Conservation (phyloP, 2,113 vertebrate genomes). For the Dendropsophus ebraccatus region DNA sequence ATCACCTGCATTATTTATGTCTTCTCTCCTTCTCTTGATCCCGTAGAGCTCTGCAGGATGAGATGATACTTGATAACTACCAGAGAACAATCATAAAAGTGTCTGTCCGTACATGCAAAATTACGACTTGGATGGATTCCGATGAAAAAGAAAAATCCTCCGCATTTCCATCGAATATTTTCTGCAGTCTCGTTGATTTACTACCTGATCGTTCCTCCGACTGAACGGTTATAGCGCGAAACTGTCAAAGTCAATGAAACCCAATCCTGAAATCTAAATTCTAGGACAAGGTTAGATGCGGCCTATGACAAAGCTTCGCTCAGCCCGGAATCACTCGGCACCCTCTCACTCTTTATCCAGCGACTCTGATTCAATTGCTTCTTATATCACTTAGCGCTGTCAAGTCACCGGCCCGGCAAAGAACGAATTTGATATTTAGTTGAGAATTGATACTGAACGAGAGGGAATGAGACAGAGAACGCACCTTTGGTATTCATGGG, state of each 20-base stretch:
- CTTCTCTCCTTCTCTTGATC: not conserved
- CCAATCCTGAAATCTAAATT: not conserved
- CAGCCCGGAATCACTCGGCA: not conserved
- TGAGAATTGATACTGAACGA: constrained; percentile 22
- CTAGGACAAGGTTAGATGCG: not conserved
- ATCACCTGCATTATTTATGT: not conserved
- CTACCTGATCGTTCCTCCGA: not conserved
- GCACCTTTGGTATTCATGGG: constrained; percentile 21
- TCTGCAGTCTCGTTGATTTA: not conserved
- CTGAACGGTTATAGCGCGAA: not conserved
- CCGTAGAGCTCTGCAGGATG: not conserved
- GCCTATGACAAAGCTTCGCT: not conserved
- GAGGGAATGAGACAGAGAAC: constrained; percentile 8
- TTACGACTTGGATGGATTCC: constrained; percentile 1
- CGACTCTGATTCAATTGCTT: not conserved
- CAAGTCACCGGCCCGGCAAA: not conserved
- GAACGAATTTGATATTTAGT: constrained; percentile 17
- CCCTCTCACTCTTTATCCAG: not conserved
- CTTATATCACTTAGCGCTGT: constrained; percentile 27
- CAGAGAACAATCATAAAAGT: not conserved
- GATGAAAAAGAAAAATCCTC: not conserved
- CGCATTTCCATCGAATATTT: constrained; percentile 10
- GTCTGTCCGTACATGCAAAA: not conserved
- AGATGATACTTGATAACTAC: not conserved
- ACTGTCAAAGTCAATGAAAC: constrained; percentile 26